Base-by-base conservation (phyloP, 2,113 vertebrate genomes). In the Myotis davidii region DNA sequence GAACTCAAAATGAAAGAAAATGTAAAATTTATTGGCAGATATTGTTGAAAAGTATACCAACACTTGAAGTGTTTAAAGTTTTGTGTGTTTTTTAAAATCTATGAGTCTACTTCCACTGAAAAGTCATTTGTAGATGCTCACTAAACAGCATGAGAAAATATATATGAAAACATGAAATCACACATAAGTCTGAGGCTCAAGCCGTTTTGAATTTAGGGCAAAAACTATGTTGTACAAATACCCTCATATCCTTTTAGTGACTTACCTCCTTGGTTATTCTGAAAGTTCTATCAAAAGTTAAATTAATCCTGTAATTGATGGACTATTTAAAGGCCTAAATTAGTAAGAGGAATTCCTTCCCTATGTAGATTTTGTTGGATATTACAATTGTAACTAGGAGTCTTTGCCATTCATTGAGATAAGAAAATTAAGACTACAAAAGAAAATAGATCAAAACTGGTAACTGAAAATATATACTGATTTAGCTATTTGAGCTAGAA, bases 1-100 rank as follows among this genome's bases (percentile, higher is more conserved):
- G 96, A 88, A 91, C 3, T 50, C 89, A 1, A 11, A 78, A 73
- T 61, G 76, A 90, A 94, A 91, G 17, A 95, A 93, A n/a, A 56
- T 72, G 10, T 69, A 42, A 86, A 74, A 85, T 65, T 81, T 72
- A 50, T 34, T 39, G 20, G n/a, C 13, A 67, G 67, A 21, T 20
- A 37, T 84, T 70, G 14, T 69, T 95, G 39, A 45, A 70, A 97
- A 85, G 77, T 69, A 88, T 8, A 34, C 9, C 45, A 77, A 90
- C 12, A 88, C 25, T 17, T 76, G 23, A 79, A 50, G 59, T 94
- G 2, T 27, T 93, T 48, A 52, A 70, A 77, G 17, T 14, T 14
- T 56, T 78, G 5, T 16, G 18, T 39, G 56, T 42, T 32, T 27
- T 32, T 25, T 73, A 42, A 25, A 70, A 37, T 56, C 16, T 91